phyloP scores from a whole-genome alignment of 1,140 invertebrate species.

The Lasioglossum albipes region DNA sequence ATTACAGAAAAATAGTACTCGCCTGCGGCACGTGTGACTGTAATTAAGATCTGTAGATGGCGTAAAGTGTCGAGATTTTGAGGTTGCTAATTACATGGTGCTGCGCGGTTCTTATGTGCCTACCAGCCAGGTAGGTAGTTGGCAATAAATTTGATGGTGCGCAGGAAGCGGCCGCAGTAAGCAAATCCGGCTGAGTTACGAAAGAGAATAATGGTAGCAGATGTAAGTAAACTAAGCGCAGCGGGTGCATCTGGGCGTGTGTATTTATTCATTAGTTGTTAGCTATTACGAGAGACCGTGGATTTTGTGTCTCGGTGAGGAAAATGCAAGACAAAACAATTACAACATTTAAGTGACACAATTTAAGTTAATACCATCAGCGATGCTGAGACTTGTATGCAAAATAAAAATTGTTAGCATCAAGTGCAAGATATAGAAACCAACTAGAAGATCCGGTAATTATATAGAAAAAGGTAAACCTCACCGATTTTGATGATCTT shows the following conservation, averaged over 20 bases:
- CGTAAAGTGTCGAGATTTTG: conserved; percentile 57
- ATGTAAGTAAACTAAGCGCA: conserved; percentile 30
- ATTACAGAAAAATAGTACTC: conserved; percentile 49
- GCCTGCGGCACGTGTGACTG: neutral
- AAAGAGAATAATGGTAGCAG: conserved; percentile 60
- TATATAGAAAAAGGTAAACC: too few species aligned
- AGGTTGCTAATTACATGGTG: conserved; percentile 64
- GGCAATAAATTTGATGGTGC: conserved; percentile 60
- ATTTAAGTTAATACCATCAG: too few species aligned
- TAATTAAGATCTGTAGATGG: conserved; percentile 59
- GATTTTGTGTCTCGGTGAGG: neutral
- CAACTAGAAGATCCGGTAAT: too few species aligned
- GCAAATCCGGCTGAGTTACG: conserved; percentile 58
- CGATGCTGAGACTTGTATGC: too few species aligned
- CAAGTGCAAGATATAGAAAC: too few species aligned
- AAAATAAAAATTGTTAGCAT: too few species aligned
- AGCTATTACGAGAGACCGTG: neutral
- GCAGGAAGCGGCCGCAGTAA: conserved; percentile 37
- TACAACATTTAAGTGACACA: too few species aligned
- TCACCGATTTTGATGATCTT: too few species aligned
- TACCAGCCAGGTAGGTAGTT: conserved; percentile 58
- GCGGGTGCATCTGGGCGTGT: conserved; percentile 33
- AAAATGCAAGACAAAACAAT: too few species aligned
- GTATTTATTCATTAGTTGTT: conserved; percentile 16
- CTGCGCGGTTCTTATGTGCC: conserved; percentile 63